Evolutionary conservation across 2,113 vertebrate genomes (phyloP).

Genomic region (Ceuthmochares aereus): DNA sequence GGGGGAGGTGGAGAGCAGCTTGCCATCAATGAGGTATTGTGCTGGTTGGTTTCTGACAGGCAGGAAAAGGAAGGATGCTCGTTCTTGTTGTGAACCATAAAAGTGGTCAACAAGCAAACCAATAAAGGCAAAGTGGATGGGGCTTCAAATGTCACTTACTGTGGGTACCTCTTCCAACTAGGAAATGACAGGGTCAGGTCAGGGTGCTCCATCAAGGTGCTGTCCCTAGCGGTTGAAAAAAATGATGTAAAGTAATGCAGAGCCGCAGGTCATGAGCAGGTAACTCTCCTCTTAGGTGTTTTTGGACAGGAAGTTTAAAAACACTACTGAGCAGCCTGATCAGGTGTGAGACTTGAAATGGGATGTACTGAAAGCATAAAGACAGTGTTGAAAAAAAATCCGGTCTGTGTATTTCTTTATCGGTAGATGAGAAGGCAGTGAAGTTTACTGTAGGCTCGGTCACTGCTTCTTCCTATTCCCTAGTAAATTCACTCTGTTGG

Average conservation of each 20-base stretch:
- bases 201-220: too few species aligned
- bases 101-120: background rate
- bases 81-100: accelerated
- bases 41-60: too few species aligned
- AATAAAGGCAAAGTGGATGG: background rate
- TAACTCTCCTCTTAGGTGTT: background rate
- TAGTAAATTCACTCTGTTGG: background rate
- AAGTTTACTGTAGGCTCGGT: background rate
- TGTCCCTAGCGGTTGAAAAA: background rate
- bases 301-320: background rate
- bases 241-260: background rate
- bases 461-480: background rate
- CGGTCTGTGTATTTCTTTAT: background rate
- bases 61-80: background rate
- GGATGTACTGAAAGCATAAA: background rate
- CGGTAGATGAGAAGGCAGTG: background rate
- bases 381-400: background rate
- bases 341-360: background rate
- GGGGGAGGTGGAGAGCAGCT: slow-evolving; percentile 95
- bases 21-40: slow-evolving; percentile 92
- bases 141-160: background rate
- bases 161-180: background rate
- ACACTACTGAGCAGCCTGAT: background rate
- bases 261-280: background rate
- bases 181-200: background rate